Evolutionary conservation across 2,888 invertebrate genomes (phyloP), one percentile per base, ranked within the genome.

Genomic region (Tinea pellionella): DNA sequence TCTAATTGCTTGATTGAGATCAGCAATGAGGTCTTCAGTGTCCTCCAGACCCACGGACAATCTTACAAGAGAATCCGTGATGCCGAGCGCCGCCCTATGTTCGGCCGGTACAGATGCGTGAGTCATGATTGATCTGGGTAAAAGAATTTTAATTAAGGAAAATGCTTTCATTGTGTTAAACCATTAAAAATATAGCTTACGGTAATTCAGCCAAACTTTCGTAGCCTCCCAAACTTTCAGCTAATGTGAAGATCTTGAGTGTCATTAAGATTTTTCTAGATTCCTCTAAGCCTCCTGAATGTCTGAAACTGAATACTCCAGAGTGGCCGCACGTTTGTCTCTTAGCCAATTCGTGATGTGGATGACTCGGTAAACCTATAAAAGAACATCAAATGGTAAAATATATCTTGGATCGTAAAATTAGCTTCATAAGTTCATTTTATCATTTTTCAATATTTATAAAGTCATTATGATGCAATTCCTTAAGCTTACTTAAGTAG

Each of bases 141-240:
- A 61, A 43, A 58, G n/a, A n/a, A n/a, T n/a, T n/a, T n/a, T n/a
- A n/a, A n/a, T n/a, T n/a, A 32, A 15, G 58, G 51, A 61, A 60
- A 47, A 24, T 24, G 24, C 6, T 24, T 24, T 24, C 3, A 24
- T 24, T 24, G 24, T 24, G 2, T 24, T 24, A 24, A 24, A 24
- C 6, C 24, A 24, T n/a, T n/a, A n/a, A n/a, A n/a, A n/a, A n/a
- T n/a, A 61, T 60, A 64, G 90, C 93, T 91, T 87, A 96, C 94
- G 98, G 98, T 65, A 98, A 88, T 87, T 98, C 97, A 2, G 96
- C 96, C 64, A 99, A 90, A 73, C 96, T 97, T 75, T 99, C 98
- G 70, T 93, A 96, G 61, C 98, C 98, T 58, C 99, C 99, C 62
- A 99, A 89, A 72, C 97, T 98, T 76, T 98, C 98, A 3, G 98